Conservation (phyloP, 2,888 invertebrate genomes). For the Apamea anceps region DNA sequence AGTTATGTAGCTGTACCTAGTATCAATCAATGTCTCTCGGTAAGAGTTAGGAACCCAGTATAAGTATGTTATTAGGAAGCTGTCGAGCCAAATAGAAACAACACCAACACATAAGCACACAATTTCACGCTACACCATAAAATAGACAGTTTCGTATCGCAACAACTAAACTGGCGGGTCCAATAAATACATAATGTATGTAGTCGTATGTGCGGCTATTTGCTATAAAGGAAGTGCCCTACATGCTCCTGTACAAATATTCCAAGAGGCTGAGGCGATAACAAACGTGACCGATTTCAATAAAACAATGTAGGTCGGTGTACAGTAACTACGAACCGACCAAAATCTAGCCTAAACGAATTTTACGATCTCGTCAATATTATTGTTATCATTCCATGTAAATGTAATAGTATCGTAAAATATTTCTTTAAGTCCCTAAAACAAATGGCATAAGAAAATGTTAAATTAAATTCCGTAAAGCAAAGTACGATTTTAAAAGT, state of each 20-base stretch:
- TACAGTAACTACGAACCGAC: neutral
- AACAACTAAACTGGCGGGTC: conserved; percentile 35
- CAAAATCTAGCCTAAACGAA: conserved; percentile 21
- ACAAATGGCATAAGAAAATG: conserved; percentile 42
- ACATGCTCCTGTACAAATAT: conserved; percentile 44
- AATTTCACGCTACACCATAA: conserved; percentile 42
- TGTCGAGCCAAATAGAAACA: conserved; percentile 13
- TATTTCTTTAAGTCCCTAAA: conserved; percentile 15
- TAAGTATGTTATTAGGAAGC: conserved; percentile 25
- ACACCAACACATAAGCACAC: conserved; percentile 21
- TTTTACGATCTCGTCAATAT: conserved; percentile 28
- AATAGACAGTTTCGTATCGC: conserved; percentile 40
- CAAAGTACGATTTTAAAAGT: conserved; percentile 43
- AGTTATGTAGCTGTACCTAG: conserved; percentile 9
- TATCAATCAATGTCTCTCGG: conserved; percentile 2
- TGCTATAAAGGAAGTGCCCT: conserved; percentile 25
- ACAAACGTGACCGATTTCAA: conserved; percentile 46
- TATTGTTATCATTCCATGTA: conserved; percentile 40
- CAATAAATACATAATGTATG: conserved; percentile 59
- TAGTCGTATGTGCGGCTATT: conserved; percentile 38
- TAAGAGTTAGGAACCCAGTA: neutral
- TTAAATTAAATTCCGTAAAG: conserved; percentile 38
- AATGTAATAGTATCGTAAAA: conserved; percentile 50
- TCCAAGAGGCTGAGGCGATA: conserved; percentile 24
- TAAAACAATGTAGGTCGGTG: conserved; percentile 52